Conservation (phyloP, 64 coral and sea anemone species). For the Montipora efflorescens region DNA sequence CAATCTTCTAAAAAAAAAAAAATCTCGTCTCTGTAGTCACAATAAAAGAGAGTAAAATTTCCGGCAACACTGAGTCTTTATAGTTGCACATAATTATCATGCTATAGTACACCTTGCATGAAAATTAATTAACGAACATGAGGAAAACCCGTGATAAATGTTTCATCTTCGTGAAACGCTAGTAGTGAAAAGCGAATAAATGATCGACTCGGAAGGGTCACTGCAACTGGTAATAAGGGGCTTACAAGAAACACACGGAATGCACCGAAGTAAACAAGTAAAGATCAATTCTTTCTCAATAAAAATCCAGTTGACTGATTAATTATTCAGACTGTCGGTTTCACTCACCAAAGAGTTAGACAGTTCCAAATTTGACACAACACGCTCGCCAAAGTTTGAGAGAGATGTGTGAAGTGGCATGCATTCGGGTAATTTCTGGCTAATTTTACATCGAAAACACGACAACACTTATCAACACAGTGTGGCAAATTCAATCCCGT, state of each 20-base stretch:
- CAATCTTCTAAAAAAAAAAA: slow-evolving; percentile 1
- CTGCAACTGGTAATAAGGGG: not conserved
- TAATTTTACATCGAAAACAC: slow-evolving; percentile 6
- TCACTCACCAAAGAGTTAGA: slow-evolving; percentile 42
- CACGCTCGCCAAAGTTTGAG: slow-evolving; percentile 12
- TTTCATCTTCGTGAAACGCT: slow-evolving; percentile 18
- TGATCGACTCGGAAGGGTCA: slow-evolving; percentile 29
- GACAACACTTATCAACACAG: slow-evolving; percentile 14
- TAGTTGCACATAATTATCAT: slow-evolving; percentile 62
- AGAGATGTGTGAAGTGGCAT: not conserved
- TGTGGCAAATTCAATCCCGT: slow-evolving; percentile 40
- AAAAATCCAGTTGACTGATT: slow-evolving; percentile 64
- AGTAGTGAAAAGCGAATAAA: not conserved
- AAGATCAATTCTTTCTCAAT: slow-evolving; percentile 92
- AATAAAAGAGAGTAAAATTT: slow-evolving; percentile 40
- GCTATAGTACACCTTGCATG: slow-evolving; percentile 76
- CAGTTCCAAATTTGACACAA: slow-evolving; percentile 38
- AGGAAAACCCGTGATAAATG: slow-evolving; percentile 51
- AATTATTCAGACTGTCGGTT: slow-evolving; percentile 85
- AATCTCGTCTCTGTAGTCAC: slow-evolving; percentile 22
- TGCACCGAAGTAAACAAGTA: slow-evolving; percentile 26
- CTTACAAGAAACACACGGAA: slow-evolving; percentile 28
- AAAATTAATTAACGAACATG: slow-evolving; percentile 59
- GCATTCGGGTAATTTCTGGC: not conserved
- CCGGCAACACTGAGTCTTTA: slow-evolving; percentile 39